Evolutionary conservation across 2,113 vertebrate species (phyloP), one percentile per base, ranked within the genome.

Genomic region (Pituophis catenifer): DNA sequence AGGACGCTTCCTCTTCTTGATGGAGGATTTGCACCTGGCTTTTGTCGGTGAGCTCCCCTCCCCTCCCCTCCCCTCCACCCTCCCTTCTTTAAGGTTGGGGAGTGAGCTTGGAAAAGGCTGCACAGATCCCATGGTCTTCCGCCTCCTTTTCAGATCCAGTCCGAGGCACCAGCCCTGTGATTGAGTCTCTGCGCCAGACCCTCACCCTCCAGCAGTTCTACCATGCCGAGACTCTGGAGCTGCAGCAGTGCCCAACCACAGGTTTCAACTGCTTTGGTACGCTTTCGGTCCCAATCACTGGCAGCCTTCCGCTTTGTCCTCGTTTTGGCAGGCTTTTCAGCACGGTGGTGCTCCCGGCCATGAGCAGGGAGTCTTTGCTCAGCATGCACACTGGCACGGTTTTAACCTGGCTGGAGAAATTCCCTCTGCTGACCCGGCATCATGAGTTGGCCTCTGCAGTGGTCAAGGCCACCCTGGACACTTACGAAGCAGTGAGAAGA

Each of bases 11-110:
- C 94, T 98, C 50, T 96, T 98, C 91, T 94, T 99, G 95, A 95
- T 99, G 92, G 98, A 99, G 94, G 99, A 99, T 94, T 92, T 99
- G 88, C 98, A 99, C 87, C 94, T 98, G 93, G 98, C 98, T 3
- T 86, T 96, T 29, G 95, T 96, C 87, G 98, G 99, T 99, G 94
- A 98, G 98, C 94, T 13, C 0, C 13, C 17, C 26, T 44, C 12
- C 4, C 9, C 19, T 44, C 26, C 4, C 9, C 19, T 44, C 26
- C 5, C 0, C 59, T 53, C 12, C 23, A 15, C 23, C 0, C 48
- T 8, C 15, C 24, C 44, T 50, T 26, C 85, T 5, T 8, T n/a
- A 21, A 24, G 38, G 26, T 62, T 44, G n/a, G 21, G 10, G 52
- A 38, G 21, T 1, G 26, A 53, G 88, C 29, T 5, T 15, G 15